phyloP scores from a whole-genome alignment of 53 echinoderm and acorn worm genomes.

The Paelopatides confundens region DNA sequence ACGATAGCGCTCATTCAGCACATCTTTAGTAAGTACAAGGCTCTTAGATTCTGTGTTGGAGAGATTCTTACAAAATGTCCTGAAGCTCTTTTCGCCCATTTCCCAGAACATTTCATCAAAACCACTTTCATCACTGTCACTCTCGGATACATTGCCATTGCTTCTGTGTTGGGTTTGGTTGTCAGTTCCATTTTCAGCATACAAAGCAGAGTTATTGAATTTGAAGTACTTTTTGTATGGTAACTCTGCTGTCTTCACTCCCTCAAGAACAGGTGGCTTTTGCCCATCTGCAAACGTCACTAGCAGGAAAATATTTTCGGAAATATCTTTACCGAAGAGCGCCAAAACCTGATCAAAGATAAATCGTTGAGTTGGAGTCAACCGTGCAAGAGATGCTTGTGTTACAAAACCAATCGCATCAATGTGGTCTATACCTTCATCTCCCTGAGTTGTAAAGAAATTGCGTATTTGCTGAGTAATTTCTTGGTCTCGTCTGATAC shows the following conservation, averaged over 20 bases:
- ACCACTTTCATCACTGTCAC: slow-evolving; percentile 5
- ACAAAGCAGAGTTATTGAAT: slow-evolving; percentile 78
- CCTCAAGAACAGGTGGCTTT: slow-evolving; percentile 64
- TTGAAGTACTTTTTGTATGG: slow-evolving; percentile 48
- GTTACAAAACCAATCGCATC: slow-evolving; percentile 79
- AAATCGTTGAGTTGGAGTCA: slow-evolving; percentile 70
- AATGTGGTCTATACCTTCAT: slow-evolving; percentile 66
- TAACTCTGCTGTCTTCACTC: slow-evolving; percentile 53
- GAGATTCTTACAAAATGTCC: slow-evolving; percentile 40
- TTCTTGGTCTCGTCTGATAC: slow-evolving; percentile 66
- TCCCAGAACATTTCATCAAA: slow-evolving; percentile 67
- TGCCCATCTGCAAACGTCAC: slow-evolving; percentile 68
- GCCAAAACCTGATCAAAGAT: slow-evolving; percentile 66
- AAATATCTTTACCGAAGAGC: slow-evolving; percentile 75
- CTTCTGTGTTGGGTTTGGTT: background rate
- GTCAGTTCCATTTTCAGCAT: slow-evolving; percentile 19
- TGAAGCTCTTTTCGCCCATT: slow-evolving; percentile 63
- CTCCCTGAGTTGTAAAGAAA: slow-evolving; percentile 53
- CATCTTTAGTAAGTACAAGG: slow-evolving; percentile 59
- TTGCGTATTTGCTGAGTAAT: slow-evolving; percentile 65
- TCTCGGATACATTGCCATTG: background rate
- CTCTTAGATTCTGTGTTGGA: slow-evolving; percentile 50
- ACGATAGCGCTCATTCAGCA: slow-evolving; percentile 62
- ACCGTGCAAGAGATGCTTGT: slow-evolving; percentile 55
- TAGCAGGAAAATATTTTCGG: slow-evolving; percentile 63